Evolutionary conservation across 2,113 vertebrate species (phyloP), one percentile per base, ranked within the genome.

Genomic region (Madoqua kirkii): DNA sequence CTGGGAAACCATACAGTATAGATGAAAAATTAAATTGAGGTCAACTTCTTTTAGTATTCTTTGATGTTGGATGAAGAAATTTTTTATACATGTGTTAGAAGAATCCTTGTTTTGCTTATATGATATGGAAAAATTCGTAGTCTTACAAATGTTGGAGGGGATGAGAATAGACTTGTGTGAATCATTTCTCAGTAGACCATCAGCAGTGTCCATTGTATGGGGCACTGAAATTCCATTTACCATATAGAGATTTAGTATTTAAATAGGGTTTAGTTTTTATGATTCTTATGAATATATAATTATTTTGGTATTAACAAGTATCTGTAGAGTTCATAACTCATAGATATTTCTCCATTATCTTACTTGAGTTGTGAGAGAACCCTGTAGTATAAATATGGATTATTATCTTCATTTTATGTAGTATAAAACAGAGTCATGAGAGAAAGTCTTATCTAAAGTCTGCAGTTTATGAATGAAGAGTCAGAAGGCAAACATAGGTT

Each of bases 11-110:
- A 5, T 88, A 33, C 15, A 86, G 21, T 85, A 45, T 89, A 78
- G 48, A 29, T 86, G 15, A 95, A 87, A 96, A 88, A 36, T 96
- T 96, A 91, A 91, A 96, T 82, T 50, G 48, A 84, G 36, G 4
- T 92, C 21, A 85, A 81, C 96, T 87, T 96, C 43, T 96, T 89
- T 96, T 83, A 79, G 13, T 86, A 74, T 89, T 86, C 19, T 96
- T 78, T 95, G 52, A 76, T 95, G 83, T 48, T 92, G 8, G 17
- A 78, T 85, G 12, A 94, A 87, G 52, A 86, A 91, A 74, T 87
- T 25, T 62, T 93, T 79, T 92, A 43, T 76, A 89, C 67, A 67
- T 82, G 7, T 88, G 59, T 87, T 91, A 87, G 17, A 95, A 48
- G 43, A 95, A 55, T 74, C 23, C 60, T 93, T 76, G 8, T 79